Evolutionary conservation across 1,140 invertebrate species (phyloP).

Genomic region (Pachyrhynchus sulphureomaculatus): DNA sequence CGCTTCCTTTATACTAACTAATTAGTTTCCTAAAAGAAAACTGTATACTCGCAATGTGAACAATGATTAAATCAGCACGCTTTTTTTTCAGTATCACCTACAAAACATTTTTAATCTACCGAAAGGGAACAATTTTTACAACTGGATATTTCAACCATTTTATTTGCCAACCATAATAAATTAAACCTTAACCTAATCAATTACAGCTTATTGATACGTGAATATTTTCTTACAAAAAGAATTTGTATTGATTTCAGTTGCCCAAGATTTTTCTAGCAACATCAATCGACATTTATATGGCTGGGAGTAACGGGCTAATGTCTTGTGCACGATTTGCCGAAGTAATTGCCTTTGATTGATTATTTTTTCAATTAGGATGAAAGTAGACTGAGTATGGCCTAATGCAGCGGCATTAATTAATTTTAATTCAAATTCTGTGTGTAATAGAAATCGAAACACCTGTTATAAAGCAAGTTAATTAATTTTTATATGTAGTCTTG

Average conservation of each 20-base stretch:
- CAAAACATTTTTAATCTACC: too few species aligned
- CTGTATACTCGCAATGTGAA: too few species aligned
- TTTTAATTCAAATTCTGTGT: conserved; percentile 1
- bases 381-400: conserved; percentile 14
- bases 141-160: too few species aligned
- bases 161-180: too few species aligned
- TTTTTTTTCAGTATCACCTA: too few species aligned
- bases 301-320: conserved; percentile 14
- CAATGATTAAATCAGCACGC: too few species aligned
- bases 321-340: conserved; percentile 20
- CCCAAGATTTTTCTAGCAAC: conserved; percentile 2
- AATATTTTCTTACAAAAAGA: not conserved
- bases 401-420: conserved; percentile 14
- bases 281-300: conserved; percentile 11
- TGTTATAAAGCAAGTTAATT: too few species aligned
- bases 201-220: not conserved
- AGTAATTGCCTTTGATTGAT: conserved; percentile 25
- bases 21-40: too few species aligned
- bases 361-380: conserved; percentile 28
- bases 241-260: not conserved
- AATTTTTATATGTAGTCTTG: too few species aligned
- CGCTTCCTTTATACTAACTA: too few species aligned
- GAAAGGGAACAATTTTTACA: too few species aligned
- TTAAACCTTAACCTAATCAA: not conserved
- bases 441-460: not conserved